Percentiles rank a stretch among this genome's conserved stretches.
phyloP scores from a whole-genome alignment of 1,140 invertebrate species.

The Caenorhabditis remanei region DNA sequence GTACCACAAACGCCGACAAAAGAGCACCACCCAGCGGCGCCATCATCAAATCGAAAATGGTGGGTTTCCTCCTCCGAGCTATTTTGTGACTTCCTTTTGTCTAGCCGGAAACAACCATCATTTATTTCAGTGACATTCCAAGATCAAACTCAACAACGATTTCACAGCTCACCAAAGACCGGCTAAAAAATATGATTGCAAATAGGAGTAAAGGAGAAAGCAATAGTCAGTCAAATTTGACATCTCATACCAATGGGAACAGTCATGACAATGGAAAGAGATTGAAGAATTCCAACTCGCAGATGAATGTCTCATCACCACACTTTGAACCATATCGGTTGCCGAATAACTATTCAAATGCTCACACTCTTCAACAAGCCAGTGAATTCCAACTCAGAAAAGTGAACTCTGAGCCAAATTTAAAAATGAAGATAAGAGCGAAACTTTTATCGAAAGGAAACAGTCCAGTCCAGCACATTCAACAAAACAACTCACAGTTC shows the following conservation, averaged over 20 bases:
- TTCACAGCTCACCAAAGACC: conserved; percentile 47
- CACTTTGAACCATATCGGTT: conserved; percentile 76
- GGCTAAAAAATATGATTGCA: conserved; percentile 59
- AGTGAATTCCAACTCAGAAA: conserved; percentile 76
- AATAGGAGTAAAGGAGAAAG: conserved; percentile 48
- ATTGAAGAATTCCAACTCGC: conserved; percentile 42
- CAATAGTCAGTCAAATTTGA: conserved; percentile 48
- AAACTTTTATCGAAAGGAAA: conserved; percentile 75
- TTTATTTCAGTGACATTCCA: conserved; percentile 24
- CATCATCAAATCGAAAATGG: conserved; percentile 25
- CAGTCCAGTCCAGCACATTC: conserved; percentile 61
- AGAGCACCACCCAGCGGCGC: conserved; percentile 41
- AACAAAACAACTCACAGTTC: conserved; percentile 58
- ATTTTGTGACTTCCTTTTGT: not conserved
- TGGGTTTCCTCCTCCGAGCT: conserved; percentile 16
- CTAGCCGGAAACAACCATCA: conserved; percentile 19
- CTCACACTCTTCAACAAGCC: conserved; percentile 56
- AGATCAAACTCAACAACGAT: conserved; percentile 34
- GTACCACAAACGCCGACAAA: conserved; percentile 37
- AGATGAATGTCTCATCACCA: conserved; percentile 63
- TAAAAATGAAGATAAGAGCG: conserved; percentile 76
- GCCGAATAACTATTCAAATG: conserved; percentile 56
- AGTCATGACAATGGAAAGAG: conserved; percentile 21
- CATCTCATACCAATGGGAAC: not conserved
- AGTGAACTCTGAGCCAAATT: conserved; percentile 75